These are phyloP conservation scores for Tyto alba DNA, from an alignment of 2,113 vertebrate species.

Conservation along the genomic window DNA sequence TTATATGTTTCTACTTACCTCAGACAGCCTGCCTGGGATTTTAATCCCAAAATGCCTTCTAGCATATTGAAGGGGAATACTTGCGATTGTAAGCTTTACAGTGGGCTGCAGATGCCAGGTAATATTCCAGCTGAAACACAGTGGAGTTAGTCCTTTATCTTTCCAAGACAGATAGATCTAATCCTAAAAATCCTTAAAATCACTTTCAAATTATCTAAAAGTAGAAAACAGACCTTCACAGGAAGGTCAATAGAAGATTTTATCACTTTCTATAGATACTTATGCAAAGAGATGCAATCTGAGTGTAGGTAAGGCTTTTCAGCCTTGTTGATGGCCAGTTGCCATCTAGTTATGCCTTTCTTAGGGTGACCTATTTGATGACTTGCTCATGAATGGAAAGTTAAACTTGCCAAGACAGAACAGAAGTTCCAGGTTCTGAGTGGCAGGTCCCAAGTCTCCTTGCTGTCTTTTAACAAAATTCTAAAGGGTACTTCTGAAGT, in stretches of 20 bases:
- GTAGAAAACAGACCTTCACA: neutral
- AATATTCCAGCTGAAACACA: neutral
- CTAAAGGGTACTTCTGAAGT: neutral
- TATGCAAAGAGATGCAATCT: neutral
- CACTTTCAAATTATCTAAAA: neutral
- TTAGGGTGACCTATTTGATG: neutral
- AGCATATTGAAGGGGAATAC: neutral
- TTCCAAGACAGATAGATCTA: neutral
- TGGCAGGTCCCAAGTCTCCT: neutral
- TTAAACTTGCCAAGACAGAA: neutral
- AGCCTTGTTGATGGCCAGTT: neutral
- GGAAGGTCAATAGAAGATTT: neutral
- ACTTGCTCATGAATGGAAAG: neutral
- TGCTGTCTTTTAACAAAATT: neutral
- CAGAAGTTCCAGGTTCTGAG: neutral
- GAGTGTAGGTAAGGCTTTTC: neutral
- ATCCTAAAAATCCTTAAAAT: neutral
- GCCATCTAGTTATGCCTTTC: neutral
- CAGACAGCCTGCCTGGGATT: neutral
- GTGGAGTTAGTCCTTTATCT: neutral
- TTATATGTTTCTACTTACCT: neutral
- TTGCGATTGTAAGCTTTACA: neutral
- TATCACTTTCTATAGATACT: neutral
- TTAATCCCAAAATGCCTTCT: neutral
- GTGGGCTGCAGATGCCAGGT: neutral